A percentile compares a stretch with the other conserved stretches of the same genome.
phyloP scores from a whole-genome alignment of 2,113 vertebrate genomes.

The Anseranas semipalmata region DNA sequence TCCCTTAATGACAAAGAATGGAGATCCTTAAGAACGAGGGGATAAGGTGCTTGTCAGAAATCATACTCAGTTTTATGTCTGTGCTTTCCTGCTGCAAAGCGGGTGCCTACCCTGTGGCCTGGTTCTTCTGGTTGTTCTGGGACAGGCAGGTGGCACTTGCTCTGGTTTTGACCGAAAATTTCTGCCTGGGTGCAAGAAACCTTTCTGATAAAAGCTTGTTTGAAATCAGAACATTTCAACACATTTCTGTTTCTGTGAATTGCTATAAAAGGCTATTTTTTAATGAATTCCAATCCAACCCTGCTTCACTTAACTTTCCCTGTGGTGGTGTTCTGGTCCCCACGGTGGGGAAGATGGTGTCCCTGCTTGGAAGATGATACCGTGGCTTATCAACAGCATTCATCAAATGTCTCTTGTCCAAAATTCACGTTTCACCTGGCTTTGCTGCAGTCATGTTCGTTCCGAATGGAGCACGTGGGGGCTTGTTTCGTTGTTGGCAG shows the following conservation, averaged over 20 bases:
- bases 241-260: not conserved
- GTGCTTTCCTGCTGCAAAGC: not conserved
- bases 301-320: not conserved
- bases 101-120: not conserved
- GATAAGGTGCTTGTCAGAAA: not conserved
- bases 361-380: not conserved
- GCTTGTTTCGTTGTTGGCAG: not conserved
- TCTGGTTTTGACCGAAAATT: not conserved
- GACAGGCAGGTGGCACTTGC: not conserved
- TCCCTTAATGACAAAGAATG: not conserved
- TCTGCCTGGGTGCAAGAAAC: not conserved
- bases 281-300: not conserved
- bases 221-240: not conserved
- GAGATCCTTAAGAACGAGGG: not conserved
- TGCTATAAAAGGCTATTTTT: not conserved
- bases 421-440: not conserved
- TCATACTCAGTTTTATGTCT: fast-evolving
- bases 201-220: not conserved
- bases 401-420: not conserved
- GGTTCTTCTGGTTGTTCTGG: not conserved
- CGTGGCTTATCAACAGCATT: not conserved
- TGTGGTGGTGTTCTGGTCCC: not conserved
- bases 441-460: not conserved
- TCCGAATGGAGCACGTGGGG: not conserved
- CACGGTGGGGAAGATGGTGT: not conserved